Evolutionary conservation across 2,888 invertebrate species (phyloP).

Genomic region (Drosophila histrio): DNA sequence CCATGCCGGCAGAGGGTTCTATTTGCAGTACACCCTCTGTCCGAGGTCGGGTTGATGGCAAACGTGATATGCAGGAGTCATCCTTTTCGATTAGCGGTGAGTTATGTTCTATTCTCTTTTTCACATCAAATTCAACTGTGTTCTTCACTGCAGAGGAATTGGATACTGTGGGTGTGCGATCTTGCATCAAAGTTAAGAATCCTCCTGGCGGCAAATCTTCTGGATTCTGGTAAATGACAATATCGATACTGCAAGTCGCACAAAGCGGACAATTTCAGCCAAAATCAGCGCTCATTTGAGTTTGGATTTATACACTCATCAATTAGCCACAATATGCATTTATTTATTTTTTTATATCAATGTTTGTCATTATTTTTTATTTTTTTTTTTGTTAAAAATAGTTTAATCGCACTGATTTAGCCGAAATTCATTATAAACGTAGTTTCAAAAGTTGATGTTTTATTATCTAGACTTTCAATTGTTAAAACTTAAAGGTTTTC

Average conservation of each 20-base stretch:
- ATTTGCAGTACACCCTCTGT: slow-evolving; percentile 84
- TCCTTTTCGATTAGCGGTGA: slow-evolving; percentile 96
- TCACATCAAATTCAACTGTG: background rate
- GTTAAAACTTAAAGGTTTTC: background rate
- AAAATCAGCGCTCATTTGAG: slow-evolving; percentile 35
- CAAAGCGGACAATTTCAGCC: slow-evolving; percentile 21
- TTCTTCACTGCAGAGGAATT: slow-evolving; percentile 88
- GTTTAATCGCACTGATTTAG: slow-evolving; percentile 16
- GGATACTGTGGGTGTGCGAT: slow-evolving; percentile 89
- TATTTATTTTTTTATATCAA: slow-evolving; percentile 4
- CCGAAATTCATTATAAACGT: background rate
- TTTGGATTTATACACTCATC: slow-evolving; percentile 9
- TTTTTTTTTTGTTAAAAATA: slow-evolving; percentile 1
- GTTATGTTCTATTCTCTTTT: slow-evolving; percentile 68
- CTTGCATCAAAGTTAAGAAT: slow-evolving; percentile 93
- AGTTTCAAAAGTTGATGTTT: background rate
- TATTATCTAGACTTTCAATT: background rate
- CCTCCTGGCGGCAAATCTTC: slow-evolving; percentile 96
- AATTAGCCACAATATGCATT: slow-evolving; percentile 16
- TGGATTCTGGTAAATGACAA: slow-evolving; percentile 90
- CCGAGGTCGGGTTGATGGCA: slow-evolving; percentile 89
- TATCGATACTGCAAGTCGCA: slow-evolving; percentile 17
- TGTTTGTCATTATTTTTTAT: slow-evolving; percentile 3
- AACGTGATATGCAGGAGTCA: slow-evolving; percentile 93
- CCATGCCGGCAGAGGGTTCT: slow-evolving; percentile 85